These are phyloP conservation scores for Planococcus citri DNA, from an alignment of 1,140 invertebrate species.

Conservation along the genomic window DNA sequence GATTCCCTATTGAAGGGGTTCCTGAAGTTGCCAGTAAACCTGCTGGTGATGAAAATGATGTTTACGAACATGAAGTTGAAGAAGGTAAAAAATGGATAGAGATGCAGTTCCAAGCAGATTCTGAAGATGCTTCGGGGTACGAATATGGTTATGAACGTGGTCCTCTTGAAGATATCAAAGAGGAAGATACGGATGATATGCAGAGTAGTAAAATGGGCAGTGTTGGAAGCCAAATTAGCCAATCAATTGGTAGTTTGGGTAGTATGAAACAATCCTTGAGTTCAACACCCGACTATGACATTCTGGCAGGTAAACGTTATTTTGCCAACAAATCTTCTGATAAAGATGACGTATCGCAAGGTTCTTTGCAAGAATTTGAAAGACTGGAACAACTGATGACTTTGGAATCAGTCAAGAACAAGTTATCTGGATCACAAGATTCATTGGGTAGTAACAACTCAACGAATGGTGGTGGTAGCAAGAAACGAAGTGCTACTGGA, in stretches of 20 bases:
- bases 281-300: conserved; percentile 74
- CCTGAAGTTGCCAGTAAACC: conserved; percentile 36
- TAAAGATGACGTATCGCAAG: conserved; percentile 80
- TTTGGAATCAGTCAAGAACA: conserved; percentile 45
- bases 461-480: conserved; percentile 40
- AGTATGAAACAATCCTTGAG: conserved; percentile 62
- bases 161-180: conserved; percentile 80
- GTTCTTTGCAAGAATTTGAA: conserved; percentile 88
- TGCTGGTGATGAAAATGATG: conserved; percentile 32
- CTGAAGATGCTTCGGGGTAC: conserved; percentile 47
- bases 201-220: conserved; percentile 63
- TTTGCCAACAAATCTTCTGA: conserved; percentile 63
- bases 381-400: conserved; percentile 68
- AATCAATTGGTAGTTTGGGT: conserved; percentile 60
- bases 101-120: conserved; percentile 63
- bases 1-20: conserved; percentile 53
- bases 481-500: conserved; percentile 57
- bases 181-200: conserved; percentile 76
- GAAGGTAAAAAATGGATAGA: conserved; percentile 76
- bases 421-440: conserved; percentile 55
- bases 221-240: conserved; percentile 59
- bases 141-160: conserved; percentile 57
- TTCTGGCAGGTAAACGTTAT: conserved; percentile 60
- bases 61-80: conserved; percentile 45
- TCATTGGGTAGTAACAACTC: conserved; percentile 52